Evolutionary conservation across 2,113 vertebrate species (phyloP).

Genomic region (Gallinago jamesoni): DNA sequence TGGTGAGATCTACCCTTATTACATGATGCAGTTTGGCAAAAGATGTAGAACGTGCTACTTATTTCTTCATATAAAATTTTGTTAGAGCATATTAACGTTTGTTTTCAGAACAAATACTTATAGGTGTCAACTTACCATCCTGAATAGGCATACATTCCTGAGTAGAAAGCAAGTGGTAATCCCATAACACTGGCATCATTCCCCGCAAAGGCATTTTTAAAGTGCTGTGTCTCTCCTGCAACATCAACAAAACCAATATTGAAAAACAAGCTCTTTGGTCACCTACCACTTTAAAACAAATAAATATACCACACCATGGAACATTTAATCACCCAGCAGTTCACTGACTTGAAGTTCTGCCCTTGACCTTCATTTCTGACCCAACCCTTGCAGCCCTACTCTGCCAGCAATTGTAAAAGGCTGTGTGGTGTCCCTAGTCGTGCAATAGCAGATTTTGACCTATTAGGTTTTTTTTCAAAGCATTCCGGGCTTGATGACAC

Average conservation of each 20-base stretch:
- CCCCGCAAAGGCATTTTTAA: constrained; percentile 89
- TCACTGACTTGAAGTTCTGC: neutral
- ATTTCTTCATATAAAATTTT: neutral
- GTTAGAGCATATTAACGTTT: neutral
- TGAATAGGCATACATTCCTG: constrained; percentile 97
- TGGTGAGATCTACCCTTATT: neutral
- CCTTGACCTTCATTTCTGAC: neutral
- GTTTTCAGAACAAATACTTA: neutral
- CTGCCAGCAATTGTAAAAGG: neutral
- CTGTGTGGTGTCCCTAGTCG: neutral
- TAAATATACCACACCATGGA: neutral
- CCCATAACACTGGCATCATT: constrained; percentile 80
- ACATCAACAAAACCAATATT: constrained; percentile 23
- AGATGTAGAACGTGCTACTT: neutral
- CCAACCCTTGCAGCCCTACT: neutral
- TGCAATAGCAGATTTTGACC: neutral
- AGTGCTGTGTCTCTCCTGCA: constrained; percentile 90
- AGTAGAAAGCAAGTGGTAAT: constrained; percentile 95
- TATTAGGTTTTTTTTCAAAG: neutral
- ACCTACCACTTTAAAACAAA: neutral
- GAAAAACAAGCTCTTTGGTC: neutral
- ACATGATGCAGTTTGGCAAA: neutral
- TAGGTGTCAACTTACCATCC: constrained; percentile 87
- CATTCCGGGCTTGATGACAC: neutral
- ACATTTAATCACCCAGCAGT: neutral